A percentile compares a stretch with the other conserved stretches of the same genome.
These are phyloP conservation scores for Eilema caniola DNA, from an alignment of 2,888 invertebrate species.

Conservation along the genomic window DNA sequence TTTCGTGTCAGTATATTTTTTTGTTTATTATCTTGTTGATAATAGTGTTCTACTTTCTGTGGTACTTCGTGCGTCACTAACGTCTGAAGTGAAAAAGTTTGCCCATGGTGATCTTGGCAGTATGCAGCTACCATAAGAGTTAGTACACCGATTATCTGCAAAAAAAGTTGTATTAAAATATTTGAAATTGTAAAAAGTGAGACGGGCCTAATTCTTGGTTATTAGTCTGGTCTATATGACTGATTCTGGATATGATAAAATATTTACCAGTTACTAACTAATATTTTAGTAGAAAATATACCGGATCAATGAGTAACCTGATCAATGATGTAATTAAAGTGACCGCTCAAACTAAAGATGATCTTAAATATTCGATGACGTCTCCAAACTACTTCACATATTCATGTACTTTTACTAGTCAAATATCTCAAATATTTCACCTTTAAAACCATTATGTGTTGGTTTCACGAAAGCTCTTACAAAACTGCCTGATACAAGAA, in stretches of 20 bases:
- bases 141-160: conserved; percentile 54
- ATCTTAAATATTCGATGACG: not conserved
- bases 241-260: not conserved
- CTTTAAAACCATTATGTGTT: conserved; percentile 60
- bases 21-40: conserved; percentile 14
- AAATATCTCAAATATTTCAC: conserved; percentile 32
- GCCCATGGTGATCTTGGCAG: conserved; percentile 62
- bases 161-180: conserved; percentile 16
- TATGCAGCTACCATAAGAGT: conserved; percentile 51
- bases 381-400: not conserved
- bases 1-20: conserved; percentile 19
- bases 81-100: conserved; percentile 53
- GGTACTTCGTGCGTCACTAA: conserved; percentile 64
- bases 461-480: conserved; percentile 53
- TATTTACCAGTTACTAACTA: not conserved
- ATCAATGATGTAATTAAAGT: too few relatives aligned
- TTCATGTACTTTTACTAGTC: not conserved
- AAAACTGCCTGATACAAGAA: conserved; percentile 56
- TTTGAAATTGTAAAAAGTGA: not conserved
- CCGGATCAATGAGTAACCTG: not conserved
- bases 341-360: not conserved
- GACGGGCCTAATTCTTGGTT: not conserved
- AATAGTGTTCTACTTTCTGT: conserved; percentile 50
- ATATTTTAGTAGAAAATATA: not conserved
- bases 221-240: not conserved